A percentile compares a stretch with the other conserved stretches of the same genome.
Evolutionary conservation across 2,888 invertebrate species (phyloP).

Genomic region (Pyralis farinalis): DNA sequence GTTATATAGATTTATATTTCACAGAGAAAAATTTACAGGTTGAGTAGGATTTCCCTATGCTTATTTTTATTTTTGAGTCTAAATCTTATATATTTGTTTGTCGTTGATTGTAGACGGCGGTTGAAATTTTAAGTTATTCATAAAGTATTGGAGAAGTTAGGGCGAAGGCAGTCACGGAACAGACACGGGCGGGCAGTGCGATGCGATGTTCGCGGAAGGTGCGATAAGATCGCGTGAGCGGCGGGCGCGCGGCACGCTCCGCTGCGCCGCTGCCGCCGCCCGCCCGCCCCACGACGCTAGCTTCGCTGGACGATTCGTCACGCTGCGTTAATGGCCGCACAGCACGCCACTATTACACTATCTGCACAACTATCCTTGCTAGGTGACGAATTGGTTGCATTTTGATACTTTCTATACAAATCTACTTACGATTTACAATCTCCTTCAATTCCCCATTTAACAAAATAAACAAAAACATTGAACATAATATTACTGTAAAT

Average conservation of each 20-base stretch:
- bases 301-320: conserved; percentile 70
- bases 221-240: conserved; percentile 78
- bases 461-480: no score
- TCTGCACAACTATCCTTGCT: conserved; percentile 34
- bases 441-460: no score
- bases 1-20: conserved; percentile 5
- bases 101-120: conserved; percentile 1
- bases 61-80: no score
- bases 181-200: conserved; percentile 66
- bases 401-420: no score
- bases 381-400: background rate
- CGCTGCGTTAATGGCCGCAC: conserved; percentile 75
- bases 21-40: background rate
- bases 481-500: no score
- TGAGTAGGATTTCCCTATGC: background rate
- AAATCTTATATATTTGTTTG: no score
- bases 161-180: conserved; percentile 62
- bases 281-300: conserved; percentile 32
- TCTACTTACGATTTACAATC: no score
- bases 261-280: conserved; percentile 29
- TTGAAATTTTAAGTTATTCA: conserved; percentile 51
- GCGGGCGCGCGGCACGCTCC: conserved; percentile 55
- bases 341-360: conserved; percentile 75
- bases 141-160: conserved; percentile 48
- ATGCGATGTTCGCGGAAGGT: conserved; percentile 75